Base-by-base conservation (phyloP, 1,140 invertebrate species). In the Andricus grossulariae region DNA sequence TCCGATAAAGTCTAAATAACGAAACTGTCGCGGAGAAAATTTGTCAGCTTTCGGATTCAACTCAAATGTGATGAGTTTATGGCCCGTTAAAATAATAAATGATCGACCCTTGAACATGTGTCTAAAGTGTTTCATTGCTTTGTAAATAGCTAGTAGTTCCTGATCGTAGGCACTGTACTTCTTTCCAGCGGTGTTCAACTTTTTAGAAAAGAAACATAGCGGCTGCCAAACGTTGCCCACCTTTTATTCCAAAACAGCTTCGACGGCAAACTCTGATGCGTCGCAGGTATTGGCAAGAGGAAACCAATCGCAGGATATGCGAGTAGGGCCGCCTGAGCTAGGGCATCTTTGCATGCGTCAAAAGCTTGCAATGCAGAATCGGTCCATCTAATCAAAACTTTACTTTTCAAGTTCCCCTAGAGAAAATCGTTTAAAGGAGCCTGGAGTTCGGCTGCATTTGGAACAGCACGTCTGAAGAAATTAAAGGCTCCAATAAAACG, bases 11-110 rank as follows among this genome's bases (percentile, higher is more conserved):
- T n/a, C n/a, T n/a, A n/a, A n/a, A n/a, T n/a, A n/a, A n/a, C n/a
- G n/a, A n/a, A 82, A 84, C 50, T 82, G 85, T 8, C 83, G 50
- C 15, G 84, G 75, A 6, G 77, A 54, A 12, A 39, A 57, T 49
- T 79, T 74, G 11, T 79, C 66, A 0, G 11, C n/a, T 5, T 76
- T 81, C 70, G 74, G 74, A 5, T 57, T 50, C 32, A 78, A 78
- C 0, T 72, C 76, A 51, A 52, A 78, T 0, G 25, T 78, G 5
- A 78, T 19, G 0, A 66, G 76, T 15, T 74, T 71, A 54, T 78
- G 77, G 18, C 74, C 77, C 18, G 70, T 78, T 10, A 60, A 72
- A 8, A 77, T 78, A 1, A 10, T 18, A 15, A 71, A 71, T 0
- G n/a, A 19, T 6, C 73, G 49, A 15, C 50, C 73, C 19, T 78